Percentiles rank a stretch among this genome's conserved stretches.
These are phyloP conservation scores for Dryomyza anilis DNA, from an alignment of 2,888 invertebrate species.

Conservation along the genomic window DNA sequence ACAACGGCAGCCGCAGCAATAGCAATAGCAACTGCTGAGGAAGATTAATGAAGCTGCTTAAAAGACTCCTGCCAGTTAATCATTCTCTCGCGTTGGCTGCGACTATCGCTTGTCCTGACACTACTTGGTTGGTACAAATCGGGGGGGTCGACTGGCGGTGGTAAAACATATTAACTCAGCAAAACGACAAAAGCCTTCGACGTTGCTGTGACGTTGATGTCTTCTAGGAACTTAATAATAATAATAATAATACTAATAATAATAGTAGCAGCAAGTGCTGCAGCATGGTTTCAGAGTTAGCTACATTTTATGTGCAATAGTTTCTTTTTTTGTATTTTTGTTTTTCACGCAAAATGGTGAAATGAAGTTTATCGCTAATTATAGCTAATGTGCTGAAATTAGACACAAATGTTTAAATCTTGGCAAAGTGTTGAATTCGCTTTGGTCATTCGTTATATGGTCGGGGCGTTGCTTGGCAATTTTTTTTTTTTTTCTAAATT, in stretches of 20 bases:
- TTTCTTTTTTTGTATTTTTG: too few relatives aligned
- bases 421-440: too few relatives aligned
- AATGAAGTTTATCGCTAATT: constrained; percentile 11
- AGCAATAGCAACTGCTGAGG: constrained; percentile 48
- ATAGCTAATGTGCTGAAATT: constrained; percentile 19
- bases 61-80: constrained; percentile 58
- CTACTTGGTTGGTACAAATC: too few relatives aligned
- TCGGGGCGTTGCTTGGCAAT: too few relatives aligned
- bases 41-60: constrained; percentile 60
- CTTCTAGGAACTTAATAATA: constrained; percentile 12
- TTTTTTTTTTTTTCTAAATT: too few relatives aligned
- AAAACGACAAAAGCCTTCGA: not conserved
- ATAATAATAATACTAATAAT: not conserved
- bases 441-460: too few relatives aligned
- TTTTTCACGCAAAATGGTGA: constrained; percentile 2
- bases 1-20: constrained; percentile 11
- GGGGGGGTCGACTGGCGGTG: too few relatives aligned
- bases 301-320: too few relatives aligned
- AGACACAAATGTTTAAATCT: constrained; percentile 13
- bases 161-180: constrained; percentile 2
- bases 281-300: too few relatives aligned
- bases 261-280: too few relatives aligned
- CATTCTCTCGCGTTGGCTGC: constrained; percentile 44
- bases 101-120: too few relatives aligned
- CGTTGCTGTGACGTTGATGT: not conserved